Evolutionary conservation across 2,888 invertebrate genomes (phyloP).

Genomic region (Hemithea aestivaria): DNA sequence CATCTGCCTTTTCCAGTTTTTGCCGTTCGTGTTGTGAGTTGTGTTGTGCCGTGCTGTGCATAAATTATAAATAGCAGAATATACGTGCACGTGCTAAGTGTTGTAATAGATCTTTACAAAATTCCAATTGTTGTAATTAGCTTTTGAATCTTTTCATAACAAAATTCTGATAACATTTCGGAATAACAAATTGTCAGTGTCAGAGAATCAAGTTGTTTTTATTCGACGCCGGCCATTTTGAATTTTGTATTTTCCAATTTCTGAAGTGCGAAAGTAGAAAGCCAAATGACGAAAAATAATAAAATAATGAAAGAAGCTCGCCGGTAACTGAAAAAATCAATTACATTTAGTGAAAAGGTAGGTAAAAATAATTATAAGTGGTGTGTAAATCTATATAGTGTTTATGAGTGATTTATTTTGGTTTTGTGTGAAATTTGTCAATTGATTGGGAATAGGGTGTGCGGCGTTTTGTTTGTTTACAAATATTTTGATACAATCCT

Average conservation of each 20-base stretch:
- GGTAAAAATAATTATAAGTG: too few species aligned
- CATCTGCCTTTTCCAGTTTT: constrained; percentile 18
- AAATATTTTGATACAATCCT: too few species aligned
- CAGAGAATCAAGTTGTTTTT: constrained; percentile 42
- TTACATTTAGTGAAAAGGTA: constrained; percentile 1
- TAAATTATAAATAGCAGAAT: background rate
- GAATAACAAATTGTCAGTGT: too few species aligned
- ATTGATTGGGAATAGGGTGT: too few species aligned
- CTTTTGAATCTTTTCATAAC: too few species aligned
- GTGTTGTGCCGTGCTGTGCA: constrained; percentile 12
- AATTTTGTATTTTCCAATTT: constrained; percentile 41
- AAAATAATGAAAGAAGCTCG: constrained; percentile 42
- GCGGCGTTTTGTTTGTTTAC: too few species aligned
- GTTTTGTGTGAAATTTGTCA: too few species aligned
- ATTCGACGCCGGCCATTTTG: constrained; percentile 64
- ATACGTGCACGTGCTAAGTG: too few species aligned
- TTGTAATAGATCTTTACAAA: constrained; percentile 10
- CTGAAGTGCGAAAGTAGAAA: constrained; percentile 15
- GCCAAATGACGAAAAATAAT: constrained; percentile 26
- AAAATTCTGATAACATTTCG: too few species aligned
- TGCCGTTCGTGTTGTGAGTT: constrained; percentile 22
- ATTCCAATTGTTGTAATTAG: constrained; percentile 7
- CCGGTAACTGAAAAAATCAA: constrained; percentile 9
- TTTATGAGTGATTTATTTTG: too few species aligned
- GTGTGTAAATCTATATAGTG: too few species aligned